phyloP scores from a whole-genome alignment of 1,140 invertebrate species.

The Mycetomoellerius zeteki region DNA sequence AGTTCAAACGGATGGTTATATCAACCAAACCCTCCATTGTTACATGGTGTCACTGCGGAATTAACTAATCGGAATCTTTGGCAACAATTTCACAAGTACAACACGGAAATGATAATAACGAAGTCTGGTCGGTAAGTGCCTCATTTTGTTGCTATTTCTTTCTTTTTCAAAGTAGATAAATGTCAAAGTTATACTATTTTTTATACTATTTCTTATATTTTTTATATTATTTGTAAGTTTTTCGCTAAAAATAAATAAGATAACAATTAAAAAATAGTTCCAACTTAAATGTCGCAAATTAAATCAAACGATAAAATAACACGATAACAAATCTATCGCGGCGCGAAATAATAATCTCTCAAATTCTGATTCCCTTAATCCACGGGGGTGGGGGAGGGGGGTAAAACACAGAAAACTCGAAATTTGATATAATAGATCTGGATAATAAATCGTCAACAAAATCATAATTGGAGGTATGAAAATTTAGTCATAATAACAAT shows the following conservation, averaged over 20 bases:
- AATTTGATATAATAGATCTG: neutral
- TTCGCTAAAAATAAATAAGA: neutral
- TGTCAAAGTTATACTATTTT: neutral
- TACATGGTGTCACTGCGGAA: slow-evolving; percentile 74
- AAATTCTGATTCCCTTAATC: neutral
- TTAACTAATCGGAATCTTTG: slow-evolving; percentile 86
- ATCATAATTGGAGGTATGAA: neutral
- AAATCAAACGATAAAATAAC: neutral
- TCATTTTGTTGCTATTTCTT: neutral
- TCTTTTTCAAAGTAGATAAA: neutral
- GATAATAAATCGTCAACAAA: neutral
- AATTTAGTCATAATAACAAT: neutral
- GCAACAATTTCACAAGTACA: slow-evolving; percentile 89
- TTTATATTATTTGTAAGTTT: neutral
- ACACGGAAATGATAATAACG: slow-evolving; percentile 93
- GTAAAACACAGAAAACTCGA: neutral
- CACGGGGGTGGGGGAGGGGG: too few species aligned
- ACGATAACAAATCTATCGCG: neutral
- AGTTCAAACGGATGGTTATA: slow-evolving; percentile 56
- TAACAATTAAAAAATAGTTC: neutral
- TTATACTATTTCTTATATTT: neutral
- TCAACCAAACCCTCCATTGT: slow-evolving; percentile 50
- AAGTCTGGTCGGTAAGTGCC: slow-evolving; percentile 90
- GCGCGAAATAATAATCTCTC: neutral
- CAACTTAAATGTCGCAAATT: neutral